phyloP scores from a whole-genome alignment of 2,888 invertebrate genomes.

The Callimorpha dominula region DNA sequence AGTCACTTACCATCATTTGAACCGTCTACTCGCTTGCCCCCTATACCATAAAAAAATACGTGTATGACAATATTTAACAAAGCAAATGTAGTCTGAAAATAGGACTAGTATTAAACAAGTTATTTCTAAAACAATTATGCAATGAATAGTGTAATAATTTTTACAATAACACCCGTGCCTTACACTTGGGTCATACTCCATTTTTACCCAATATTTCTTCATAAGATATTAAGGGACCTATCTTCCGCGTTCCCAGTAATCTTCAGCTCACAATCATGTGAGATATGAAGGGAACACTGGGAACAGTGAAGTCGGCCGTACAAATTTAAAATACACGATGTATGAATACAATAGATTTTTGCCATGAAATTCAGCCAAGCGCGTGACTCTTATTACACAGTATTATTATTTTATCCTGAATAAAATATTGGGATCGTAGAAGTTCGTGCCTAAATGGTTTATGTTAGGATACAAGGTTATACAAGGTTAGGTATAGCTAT shows the following conservation, averaged over 20 bases:
- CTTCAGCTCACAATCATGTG: constrained; percentile 71
- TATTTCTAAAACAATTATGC: neutral
- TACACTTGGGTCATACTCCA: constrained; percentile 40
- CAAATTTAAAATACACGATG: constrained; percentile 57
- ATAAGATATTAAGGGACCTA: constrained; percentile 79
- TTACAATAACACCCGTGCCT: neutral
- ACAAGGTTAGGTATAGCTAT: too few species aligned
- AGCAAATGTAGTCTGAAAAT: too few species aligned
- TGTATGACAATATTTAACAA: too few species aligned
- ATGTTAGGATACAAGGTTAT: neutral
- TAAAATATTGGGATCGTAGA: constrained; percentile 11
- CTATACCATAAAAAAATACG: too few species aligned
- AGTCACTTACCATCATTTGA: too few species aligned
- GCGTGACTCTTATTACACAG: constrained; percentile 31
- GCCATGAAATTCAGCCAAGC: constrained; percentile 25
- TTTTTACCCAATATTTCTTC: constrained; percentile 72
- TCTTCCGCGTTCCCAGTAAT: constrained; percentile 69
- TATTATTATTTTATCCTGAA: constrained; percentile 29
- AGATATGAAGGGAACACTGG: constrained; percentile 55
- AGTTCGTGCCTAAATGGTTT: constrained; percentile 1
- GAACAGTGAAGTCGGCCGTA: constrained; percentile 37
- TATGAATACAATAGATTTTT: constrained; percentile 34
- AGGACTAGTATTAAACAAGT: neutral
- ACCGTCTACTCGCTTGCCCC: too few species aligned
- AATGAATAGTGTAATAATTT: neutral